Percentiles rank a stretch among this genome's conserved stretches.
phyloP scores from a whole-genome alignment of 2,888 invertebrate genomes.

The Byasa hedistus region DNA sequence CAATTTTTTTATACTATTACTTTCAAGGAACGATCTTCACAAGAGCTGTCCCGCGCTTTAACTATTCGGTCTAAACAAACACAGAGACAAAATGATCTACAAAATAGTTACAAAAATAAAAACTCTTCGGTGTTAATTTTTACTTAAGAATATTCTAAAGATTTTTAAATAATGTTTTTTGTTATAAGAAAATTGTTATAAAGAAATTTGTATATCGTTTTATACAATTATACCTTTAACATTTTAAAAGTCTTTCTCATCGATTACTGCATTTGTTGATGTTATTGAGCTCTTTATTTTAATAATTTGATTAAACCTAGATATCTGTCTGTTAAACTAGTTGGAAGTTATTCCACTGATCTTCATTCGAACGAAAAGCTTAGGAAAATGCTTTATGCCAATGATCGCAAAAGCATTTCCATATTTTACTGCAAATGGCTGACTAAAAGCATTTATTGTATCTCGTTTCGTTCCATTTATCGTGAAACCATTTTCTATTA shows the following conservation, averaged over 20 bases:
- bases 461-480: slow-evolving; percentile 22
- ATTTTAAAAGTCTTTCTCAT: too few relatives aligned
- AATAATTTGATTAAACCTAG: too few relatives aligned
- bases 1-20: slow-evolving; percentile 2
- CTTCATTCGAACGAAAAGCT: slow-evolving; percentile 5
- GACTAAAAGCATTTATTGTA: slow-evolving; percentile 25
- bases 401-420: slow-evolving; percentile 16
- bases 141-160: too few relatives aligned
- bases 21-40: background rate
- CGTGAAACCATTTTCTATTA: slow-evolving; percentile 1
- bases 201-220: too few relatives aligned
- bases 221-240: too few relatives aligned
- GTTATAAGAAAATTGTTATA: too few relatives aligned
- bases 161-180: too few relatives aligned
- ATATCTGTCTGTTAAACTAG: background rate
- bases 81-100: too few relatives aligned
- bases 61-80: background rate
- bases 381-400: background rate
- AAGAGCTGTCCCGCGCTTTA: background rate
- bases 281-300: too few relatives aligned
- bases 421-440: slow-evolving; percentile 21
- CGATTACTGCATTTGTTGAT: too few relatives aligned
- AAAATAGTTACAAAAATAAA: too few relatives aligned
- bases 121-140: too few relatives aligned
- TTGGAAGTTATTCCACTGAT: background rate